A percentile compares a stretch with the other conserved stretches of the same genome.
Conservation (phyloP, 37 sponge, comb jelly and placozoan species). For the Halichondria panicea region DNA sequence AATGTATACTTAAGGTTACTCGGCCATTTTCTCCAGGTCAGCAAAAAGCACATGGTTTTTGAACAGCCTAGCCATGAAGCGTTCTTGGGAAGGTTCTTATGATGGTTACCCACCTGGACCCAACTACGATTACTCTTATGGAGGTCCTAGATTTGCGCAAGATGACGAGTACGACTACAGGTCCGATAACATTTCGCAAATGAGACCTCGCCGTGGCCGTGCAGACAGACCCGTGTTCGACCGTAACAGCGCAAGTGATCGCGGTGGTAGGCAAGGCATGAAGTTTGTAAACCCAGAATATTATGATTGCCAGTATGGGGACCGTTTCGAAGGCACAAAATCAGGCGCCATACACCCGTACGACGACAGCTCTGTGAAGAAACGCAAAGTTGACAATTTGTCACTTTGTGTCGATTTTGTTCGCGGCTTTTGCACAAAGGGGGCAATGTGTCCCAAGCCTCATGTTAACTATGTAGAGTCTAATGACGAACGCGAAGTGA, state of each 20-base stretch:
- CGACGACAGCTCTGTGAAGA: slow-evolving; percentile 34
- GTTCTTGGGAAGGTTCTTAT: no score
- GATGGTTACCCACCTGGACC: no score
- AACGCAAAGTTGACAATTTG: slow-evolving; percentile 34
- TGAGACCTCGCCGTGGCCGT: no score
- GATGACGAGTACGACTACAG: no score
- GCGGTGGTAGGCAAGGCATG: not conserved
- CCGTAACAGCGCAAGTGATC: not conserved
- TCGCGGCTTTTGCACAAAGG: slow-evolving; percentile 52
- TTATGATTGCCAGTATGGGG: slow-evolving; percentile 27
- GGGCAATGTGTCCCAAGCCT: slow-evolving; percentile 49
- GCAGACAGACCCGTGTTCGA: no score
- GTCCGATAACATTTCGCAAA: no score
- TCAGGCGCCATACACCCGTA: slow-evolving; percentile 1
- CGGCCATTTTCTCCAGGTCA: no score
- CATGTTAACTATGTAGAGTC: slow-evolving; percentile 59
- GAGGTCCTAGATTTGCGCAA: no score
- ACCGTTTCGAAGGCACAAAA: slow-evolving; percentile 30
- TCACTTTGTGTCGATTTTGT: slow-evolving; percentile 59
- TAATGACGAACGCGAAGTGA: slow-evolving; percentile 56
- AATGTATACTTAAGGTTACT: no score
- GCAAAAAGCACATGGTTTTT: no score
- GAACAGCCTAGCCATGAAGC: no score
- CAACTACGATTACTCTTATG: no score
- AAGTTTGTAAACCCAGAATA: slow-evolving; percentile 39